Base-by-base conservation (phyloP, 2,888 invertebrate genomes). In the Chaetogeoica ovagalla region DNA sequence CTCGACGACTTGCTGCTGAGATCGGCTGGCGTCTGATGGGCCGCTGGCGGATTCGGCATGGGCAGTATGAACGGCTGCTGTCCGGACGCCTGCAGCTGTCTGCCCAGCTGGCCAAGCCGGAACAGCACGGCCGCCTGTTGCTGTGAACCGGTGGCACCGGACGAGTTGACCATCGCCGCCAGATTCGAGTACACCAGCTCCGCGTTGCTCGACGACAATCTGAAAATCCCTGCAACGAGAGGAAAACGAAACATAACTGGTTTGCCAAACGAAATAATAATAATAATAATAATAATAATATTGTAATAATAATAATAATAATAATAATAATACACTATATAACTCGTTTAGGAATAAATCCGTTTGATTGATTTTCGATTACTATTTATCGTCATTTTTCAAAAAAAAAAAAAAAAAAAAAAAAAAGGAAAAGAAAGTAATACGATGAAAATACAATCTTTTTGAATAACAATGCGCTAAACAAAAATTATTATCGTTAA, bases 1-100 rank as follows among this genome's bases (percentile, higher is more conserved):
- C 77, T 37, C 37, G 77, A 79, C 48, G 82, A 82, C 55, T 81
- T 83, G 81, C 77, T 82, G 74, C 82, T 83, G 66, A 83, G 81
- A 81, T 83, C 83, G 69, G 82, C 83, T 19, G 82, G 82, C 48
- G 83, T 82, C 63, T 82, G 83, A 74, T 83, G 83, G 30, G 83
- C 83, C 48, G 82, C 82, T 23, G 82, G 82, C 60, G 82, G 82
- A 60, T 81, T 74, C 15, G 82, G 59, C 73, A 75, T 81, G 21
- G 74, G 69, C 19, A 79, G 62, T 63, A 79, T 71, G 70, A 71
- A 79, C 77, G 69, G 77, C 5, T 79, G 77, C 23, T 79, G 77
- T 11, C 77, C 77, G 70, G 77, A 79, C 6, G 69, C 68, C 39
- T 79, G 77, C 6, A 79, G 69, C 43, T 79, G 77, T 0, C 77